A percentile compares a stretch with the other conserved stretches of the same genome.
Evolutionary conservation across 2,888 invertebrate species (phyloP).

Genomic region (Dasypogon diadema): DNA sequence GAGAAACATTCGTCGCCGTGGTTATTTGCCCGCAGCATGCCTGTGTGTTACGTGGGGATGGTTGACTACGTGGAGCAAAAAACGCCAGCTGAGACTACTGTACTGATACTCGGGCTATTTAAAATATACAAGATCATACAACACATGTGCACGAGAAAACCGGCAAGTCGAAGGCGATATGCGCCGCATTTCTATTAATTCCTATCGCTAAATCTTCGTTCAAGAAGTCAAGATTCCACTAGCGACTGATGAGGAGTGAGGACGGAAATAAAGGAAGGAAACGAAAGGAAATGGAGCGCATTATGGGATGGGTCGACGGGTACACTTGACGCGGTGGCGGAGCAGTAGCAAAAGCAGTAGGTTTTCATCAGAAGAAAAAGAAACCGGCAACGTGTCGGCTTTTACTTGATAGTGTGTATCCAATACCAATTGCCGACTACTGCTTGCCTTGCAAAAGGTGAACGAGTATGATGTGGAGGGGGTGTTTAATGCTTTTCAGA

Average conservation of each 20-base stretch:
- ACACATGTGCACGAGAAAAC: neutral
- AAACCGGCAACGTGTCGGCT: slow-evolving; percentile 60
- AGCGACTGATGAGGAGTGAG: too few relatives aligned
- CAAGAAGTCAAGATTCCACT: slow-evolving; percentile 26
- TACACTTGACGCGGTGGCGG: slow-evolving; percentile 9
- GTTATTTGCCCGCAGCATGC: slow-evolving; percentile 21
- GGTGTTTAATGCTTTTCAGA: neutral
- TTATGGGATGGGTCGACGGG: slow-evolving; percentile 56
- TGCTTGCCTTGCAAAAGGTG: slow-evolving; percentile 1
- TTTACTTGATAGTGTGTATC: slow-evolving; percentile 1
- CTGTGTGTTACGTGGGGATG: slow-evolving; percentile 16
- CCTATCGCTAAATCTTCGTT: neutral
- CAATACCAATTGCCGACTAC: too few relatives aligned
- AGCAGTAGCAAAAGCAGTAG: too few relatives aligned
- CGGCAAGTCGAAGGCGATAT: slow-evolving; percentile 7
- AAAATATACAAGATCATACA: too few relatives aligned
- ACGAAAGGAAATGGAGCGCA: neutral
- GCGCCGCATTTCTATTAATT: slow-evolving; percentile 24
- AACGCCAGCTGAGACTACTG: too few relatives aligned
- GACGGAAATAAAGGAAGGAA: neutral
- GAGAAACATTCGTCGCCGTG: slow-evolving; percentile 11
- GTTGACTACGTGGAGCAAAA: slow-evolving; percentile 2
- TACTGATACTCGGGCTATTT: too few relatives aligned
- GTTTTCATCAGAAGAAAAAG: slow-evolving; percentile 61
- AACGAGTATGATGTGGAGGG: neutral